Conservation (phyloP, 2,113 vertebrate genomes). For the Grammomys dolichurus region DNA sequence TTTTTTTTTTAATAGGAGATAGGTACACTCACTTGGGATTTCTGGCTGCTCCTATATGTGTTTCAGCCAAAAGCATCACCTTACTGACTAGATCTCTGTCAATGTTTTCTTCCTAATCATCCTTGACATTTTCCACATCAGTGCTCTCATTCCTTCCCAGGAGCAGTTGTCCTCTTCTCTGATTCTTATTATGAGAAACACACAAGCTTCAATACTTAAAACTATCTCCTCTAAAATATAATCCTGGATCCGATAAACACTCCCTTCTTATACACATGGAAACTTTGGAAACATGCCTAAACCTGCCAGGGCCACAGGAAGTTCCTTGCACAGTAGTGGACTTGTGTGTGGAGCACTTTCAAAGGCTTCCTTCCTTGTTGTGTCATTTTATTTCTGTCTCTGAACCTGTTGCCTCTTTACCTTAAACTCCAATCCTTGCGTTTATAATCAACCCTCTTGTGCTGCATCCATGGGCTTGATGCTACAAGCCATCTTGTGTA, state of each 20-base stretch:
- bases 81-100: not conserved
- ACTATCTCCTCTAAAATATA: not conserved
- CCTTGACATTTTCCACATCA: not conserved
- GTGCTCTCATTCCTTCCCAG: not conserved
- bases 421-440: not conserved
- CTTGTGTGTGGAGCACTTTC: not conserved
- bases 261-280: not conserved
- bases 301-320: not conserved
- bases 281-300: conserved; percentile 29
- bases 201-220: not conserved
- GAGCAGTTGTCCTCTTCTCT: not conserved
- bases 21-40: not conserved
- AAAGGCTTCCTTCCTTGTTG: not conserved
- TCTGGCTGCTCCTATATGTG: not conserved
- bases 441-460: conserved; percentile 1
- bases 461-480: not conserved
- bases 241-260: not conserved
- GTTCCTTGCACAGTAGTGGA: not conserved
- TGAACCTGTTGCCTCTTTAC: not conserved
- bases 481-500: not conserved
- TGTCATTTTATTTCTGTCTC: not conserved
- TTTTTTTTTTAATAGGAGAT: not conserved
- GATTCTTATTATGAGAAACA: conserved; percentile 42
- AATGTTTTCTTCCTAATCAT: not conserved
- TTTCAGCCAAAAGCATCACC: not conserved